Percentiles rank a stretch among this genome's conserved stretches.
These are phyloP conservation scores for Eurystomus gularis DNA, from an alignment of 2,113 vertebrate species.

Conservation along the genomic window DNA sequence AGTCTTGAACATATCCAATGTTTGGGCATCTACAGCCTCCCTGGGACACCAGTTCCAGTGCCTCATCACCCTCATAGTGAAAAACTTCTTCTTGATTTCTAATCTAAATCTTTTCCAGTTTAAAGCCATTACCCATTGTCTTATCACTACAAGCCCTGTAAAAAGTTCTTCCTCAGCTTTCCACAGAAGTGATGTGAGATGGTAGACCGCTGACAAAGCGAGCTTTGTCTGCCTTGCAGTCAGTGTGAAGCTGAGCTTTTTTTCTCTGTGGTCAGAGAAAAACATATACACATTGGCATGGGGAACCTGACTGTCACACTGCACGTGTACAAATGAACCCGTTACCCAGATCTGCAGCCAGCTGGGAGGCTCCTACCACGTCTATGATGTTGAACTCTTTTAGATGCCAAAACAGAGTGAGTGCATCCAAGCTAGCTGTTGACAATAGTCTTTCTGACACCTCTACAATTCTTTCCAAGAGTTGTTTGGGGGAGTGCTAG, in stretches of 20 bases:
- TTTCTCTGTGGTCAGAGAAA: not conserved
- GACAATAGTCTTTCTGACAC: not conserved
- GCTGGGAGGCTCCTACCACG: fast-evolving
- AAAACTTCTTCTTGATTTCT: too few relatives aligned
- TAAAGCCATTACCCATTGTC: too few relatives aligned
- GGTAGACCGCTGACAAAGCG: not conserved
- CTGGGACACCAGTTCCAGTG: too few relatives aligned
- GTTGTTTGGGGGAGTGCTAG: fast-evolving
- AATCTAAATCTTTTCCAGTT: too few relatives aligned
- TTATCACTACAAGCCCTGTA: too few relatives aligned
- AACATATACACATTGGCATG: fast-evolving
- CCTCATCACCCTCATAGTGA: too few relatives aligned
- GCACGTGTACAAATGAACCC: not conserved
- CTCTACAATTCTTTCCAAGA: not conserved
- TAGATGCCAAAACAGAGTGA: not conserved
- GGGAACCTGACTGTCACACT: fast-evolving
- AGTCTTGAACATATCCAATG: too few relatives aligned
- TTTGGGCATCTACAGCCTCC: too few relatives aligned
- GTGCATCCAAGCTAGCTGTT: not conserved
- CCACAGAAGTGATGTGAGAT: not conserved
- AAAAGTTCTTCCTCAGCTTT: too few relatives aligned
- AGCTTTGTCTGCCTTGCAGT: not conserved
- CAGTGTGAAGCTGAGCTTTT: not conserved
- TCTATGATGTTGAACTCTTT: not conserved
- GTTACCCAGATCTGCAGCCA: not conserved